Conservation (phyloP, 1,140 invertebrate species). For the Cotesia glomerata region DNA sequence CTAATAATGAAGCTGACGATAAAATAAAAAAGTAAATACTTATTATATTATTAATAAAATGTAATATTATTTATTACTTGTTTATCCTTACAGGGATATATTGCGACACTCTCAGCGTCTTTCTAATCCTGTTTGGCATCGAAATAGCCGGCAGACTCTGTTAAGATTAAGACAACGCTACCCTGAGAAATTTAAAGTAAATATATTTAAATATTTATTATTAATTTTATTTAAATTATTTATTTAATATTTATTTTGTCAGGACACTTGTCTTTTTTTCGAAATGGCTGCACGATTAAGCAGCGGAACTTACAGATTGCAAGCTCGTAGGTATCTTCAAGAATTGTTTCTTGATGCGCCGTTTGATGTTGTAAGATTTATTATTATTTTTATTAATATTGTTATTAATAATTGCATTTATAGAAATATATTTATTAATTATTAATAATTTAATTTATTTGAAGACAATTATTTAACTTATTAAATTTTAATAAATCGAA, state of each 20-base stretch:
- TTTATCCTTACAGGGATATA: slow-evolving; percentile 61
- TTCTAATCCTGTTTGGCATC: slow-evolving; percentile 73
- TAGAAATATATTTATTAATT: too few species aligned
- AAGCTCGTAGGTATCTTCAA: slow-evolving; percentile 86
- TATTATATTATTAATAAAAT: neutral
- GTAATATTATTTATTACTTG: neutral
- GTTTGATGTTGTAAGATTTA: slow-evolving; percentile 67
- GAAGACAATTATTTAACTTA: too few species aligned
- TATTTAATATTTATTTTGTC: slow-evolving; percentile 65
- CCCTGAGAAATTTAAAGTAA: slow-evolving; percentile 67
- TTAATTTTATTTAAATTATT: neutral
- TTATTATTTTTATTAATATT: slow-evolving; percentile 6
- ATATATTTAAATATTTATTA: neutral
- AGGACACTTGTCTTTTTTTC: slow-evolving; percentile 91
- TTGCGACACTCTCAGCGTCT: slow-evolving; percentile 71
- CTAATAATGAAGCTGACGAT: slow-evolving; percentile 40
- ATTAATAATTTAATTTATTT: too few species aligned
- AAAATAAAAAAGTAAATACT: slow-evolving; percentile 50
- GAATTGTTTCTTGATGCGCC: slow-evolving; percentile 90
- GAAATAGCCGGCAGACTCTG: slow-evolving; percentile 71
- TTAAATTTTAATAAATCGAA: too few species aligned
- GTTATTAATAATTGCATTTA: too few species aligned
- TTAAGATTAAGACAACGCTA: slow-evolving; percentile 86
- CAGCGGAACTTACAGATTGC: slow-evolving; percentile 80
- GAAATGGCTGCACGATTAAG: slow-evolving; percentile 85